These are phyloP conservation scores for Astreopora myriophthalma DNA, from an alignment of 64 coral and sea anemone species.

Conservation along the genomic window DNA sequence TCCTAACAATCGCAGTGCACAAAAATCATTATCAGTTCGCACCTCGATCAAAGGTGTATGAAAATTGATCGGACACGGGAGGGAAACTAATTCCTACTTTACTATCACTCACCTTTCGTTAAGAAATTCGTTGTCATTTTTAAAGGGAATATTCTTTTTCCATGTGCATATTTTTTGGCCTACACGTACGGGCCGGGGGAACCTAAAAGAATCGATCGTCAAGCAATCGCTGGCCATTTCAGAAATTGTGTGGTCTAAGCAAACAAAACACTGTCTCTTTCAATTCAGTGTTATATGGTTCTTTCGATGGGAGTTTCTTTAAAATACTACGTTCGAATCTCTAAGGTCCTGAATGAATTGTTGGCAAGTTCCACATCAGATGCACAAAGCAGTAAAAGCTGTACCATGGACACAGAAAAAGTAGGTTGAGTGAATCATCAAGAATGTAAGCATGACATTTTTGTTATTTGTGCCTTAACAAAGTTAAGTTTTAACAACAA, in stretches of 20 bases:
- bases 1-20: not conserved
- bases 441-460: too few relatives aligned
- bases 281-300: not conserved
- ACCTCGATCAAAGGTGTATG: constrained; percentile 1
- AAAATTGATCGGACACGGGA: not conserved
- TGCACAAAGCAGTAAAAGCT: not conserved
- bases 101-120: not conserved
- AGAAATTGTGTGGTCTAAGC: not conserved
- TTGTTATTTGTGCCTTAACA: too few relatives aligned
- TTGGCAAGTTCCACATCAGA: not conserved
- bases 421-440: not conserved
- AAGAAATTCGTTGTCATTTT: not conserved
- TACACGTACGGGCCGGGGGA: not conserved
- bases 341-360: constrained; percentile 3
- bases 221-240: constrained; percentile 4
- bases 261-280: not conserved
- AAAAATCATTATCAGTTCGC: not conserved
- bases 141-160: not conserved
- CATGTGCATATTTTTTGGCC: not conserved
- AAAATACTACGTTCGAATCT: constrained; percentile 3
- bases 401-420: not conserved
- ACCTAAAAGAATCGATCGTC: not conserved
- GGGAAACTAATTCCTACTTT: constrained; percentile 1
- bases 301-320: not conserved
- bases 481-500: too few relatives aligned